Evolutionary conservation across 1,140 invertebrate genomes (phyloP).

Genomic region (Bathynomus jamesi): DNA sequence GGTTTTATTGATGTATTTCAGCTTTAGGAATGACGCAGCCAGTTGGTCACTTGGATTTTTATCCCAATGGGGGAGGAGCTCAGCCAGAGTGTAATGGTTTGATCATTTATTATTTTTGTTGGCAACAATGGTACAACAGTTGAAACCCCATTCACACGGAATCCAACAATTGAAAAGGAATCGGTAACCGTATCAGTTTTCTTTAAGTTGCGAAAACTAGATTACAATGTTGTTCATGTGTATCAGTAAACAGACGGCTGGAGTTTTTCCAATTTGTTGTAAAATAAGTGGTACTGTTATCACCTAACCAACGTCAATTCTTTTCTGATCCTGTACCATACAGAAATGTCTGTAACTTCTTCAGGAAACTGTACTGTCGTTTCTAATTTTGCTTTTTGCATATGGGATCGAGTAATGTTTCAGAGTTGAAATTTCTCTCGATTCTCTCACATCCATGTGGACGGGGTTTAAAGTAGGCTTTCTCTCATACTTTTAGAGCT

Average conservation of each 20-base stretch:
- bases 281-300: too few relatives aligned
- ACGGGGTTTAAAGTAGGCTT: too few relatives aligned
- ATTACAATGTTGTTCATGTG: background rate
- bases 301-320: too few relatives aligned
- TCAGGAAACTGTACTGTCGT: too few relatives aligned
- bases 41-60: constrained; percentile 81
- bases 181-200: background rate
- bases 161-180: background rate
- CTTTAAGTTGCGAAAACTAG: background rate
- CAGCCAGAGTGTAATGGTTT: constrained; percentile 67
- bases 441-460: too few relatives aligned
- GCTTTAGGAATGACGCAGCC: constrained; percentile 70
- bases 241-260: background rate
- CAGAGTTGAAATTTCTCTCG: too few relatives aligned
- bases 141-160: background rate
- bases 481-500: too few relatives aligned
- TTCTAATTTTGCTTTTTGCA: too few relatives aligned
- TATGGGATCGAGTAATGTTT: too few relatives aligned
- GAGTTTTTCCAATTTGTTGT: background rate
- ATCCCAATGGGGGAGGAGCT: constrained; percentile 73
- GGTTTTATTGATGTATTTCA: too few relatives aligned
- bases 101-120: background rate
- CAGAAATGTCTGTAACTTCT: too few relatives aligned
- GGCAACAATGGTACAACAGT: background rate
- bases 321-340: too few relatives aligned